Conservation (phyloP, 2,888 invertebrate species). For the Pseudolycoriella hygida region DNA sequence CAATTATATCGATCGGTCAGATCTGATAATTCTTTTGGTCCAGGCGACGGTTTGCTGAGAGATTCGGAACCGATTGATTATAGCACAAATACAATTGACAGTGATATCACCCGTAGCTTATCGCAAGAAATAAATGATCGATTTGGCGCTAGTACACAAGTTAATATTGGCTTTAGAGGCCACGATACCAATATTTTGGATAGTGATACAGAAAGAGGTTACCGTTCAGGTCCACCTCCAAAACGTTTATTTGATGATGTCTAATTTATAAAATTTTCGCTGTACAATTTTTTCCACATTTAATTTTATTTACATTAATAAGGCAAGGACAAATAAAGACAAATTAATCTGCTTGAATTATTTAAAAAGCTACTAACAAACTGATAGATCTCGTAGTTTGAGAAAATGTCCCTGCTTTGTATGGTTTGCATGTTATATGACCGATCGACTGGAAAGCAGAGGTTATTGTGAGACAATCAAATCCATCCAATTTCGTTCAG, state of each 20-base stretch:
- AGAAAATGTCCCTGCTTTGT: too few species aligned
- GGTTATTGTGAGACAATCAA: too few species aligned
- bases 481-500: too few species aligned
- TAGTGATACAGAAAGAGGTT: conserved; percentile 20
- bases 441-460: too few species aligned
- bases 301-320: too few species aligned
- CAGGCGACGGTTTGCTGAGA: conserved; percentile 45
- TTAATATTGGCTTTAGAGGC: conserved; percentile 27
- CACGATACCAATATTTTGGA: conserved; percentile 22
- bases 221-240: conserved; percentile 40
- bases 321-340: too few species aligned
- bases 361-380: too few species aligned
- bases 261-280: conserved; percentile 22
- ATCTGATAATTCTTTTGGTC: conserved; percentile 13
- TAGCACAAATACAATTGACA: conserved; percentile 35
- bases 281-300: too few species aligned
- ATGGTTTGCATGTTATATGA: too few species aligned
- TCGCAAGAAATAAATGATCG: conserved; percentile 42
- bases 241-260: conserved; percentile 73
- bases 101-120: conserved; percentile 25
- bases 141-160: conserved; percentile 45
- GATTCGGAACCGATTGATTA: conserved; percentile 59
- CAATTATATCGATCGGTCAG: not conserved
- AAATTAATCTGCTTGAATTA: too few species aligned
- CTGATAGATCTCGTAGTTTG: too few species aligned